Base-by-base conservation (phyloP, 1,140 invertebrate genomes). In the Zaprionus tsacasi region DNA sequence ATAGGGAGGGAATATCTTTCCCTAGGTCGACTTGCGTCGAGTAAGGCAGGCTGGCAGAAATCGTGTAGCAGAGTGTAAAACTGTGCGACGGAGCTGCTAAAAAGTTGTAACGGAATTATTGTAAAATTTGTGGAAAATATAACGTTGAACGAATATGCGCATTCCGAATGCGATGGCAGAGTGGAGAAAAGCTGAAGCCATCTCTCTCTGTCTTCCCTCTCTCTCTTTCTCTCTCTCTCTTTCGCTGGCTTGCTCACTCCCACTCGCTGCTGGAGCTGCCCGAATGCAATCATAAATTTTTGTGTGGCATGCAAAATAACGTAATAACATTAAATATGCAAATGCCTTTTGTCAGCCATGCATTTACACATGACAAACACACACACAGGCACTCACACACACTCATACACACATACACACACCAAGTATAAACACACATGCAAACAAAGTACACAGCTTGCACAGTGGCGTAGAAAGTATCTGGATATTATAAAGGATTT, bases 291-390 rank as follows among this genome's bases (percentile, higher is more conserved):
- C 85, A 89, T 89, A 89, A 81, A 89, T 89, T 89, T 89, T 81
- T 85, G 85, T 89, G 85, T 64, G 67, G 80, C 81, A 89, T 85
- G 85, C 85, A 89, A 89, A 88, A 89, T 89, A 89, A 89, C 85
- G 85, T 89, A 89, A 89, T 89, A 89, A 89, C 86, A 89, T 89
- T 89, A 89, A 89, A 89, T 89, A 89, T 89, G 85, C 85, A 89
- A 89, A 89, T 89, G 85, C 86, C 86, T 89, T 89, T 89, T 89
- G 85, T 89, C 85, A 89, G 85, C 86, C 78, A 85, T 88, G 85
- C 85, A 89, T 89, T 89, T 89, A 78, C 83, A 81, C 78, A 83
- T 73, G 63, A 48, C 67, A 82, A 83, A 76, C 69, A 88, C 48
- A 71, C 59, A 55, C 33, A 64, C 60, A 38, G 15, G 65, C 12